A percentile compares a stretch with the other conserved stretches of the same genome.
Evolutionary conservation across 1,140 invertebrate species (phyloP).

Genomic region (Drosophila melanogaster): Release_6_plus_ISO1_MT NT_033779.5:20614501-20615000

Average conservation of each 20-base stretch:
- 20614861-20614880: constrained; percentile 2
- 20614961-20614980: neutral
- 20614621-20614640: constrained; percentile 1
- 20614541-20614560: neutral
- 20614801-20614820: neutral
- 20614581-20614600: neutral
- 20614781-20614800: constrained; percentile 6
- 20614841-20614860: neutral
- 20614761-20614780: neutral
- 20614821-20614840: neutral
- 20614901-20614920: neutral
- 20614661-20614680: neutral
- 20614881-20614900: neutral
- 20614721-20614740: neutral
- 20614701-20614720: constrained; percentile 5
- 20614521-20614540: neutral
- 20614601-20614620: constrained; percentile 8
- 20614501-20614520: neutral
- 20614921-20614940: neutral
- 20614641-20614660: neutral
- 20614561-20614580: neutral
- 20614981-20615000: neutral
- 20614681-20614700: constrained; percentile 17
- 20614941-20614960: neutral
- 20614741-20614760: neutral